Base-by-base conservation (phyloP, 2,797 vertebrate species). In the Sebastes kiyomatsui region DNA sequence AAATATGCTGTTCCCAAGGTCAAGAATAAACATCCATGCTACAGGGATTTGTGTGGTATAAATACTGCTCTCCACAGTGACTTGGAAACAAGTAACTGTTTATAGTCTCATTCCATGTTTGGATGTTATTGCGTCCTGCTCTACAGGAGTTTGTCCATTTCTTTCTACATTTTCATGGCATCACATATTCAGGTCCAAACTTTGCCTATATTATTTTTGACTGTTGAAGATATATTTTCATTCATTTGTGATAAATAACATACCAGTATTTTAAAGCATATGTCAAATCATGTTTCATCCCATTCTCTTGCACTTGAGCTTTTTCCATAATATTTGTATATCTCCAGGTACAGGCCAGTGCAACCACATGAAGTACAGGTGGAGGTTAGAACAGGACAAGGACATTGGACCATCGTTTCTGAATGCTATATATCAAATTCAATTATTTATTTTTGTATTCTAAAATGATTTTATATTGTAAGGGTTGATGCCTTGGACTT, bases 371-470 rank as follows among this genome's bases (percentile, higher is more conserved):
- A 68, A 69, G 65, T 62, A 66, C 38, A 77, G 10, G 18, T 70
- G 9, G 27, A 66, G 12, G 12, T 22, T 60, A 28, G 11, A 77
- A 8, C 27, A 68, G 6, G 18, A 42, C 23, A 22, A 65, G 7
- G 22, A 52, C 54, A 59, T 35, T 64, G 33, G 68, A 78, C 25
- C 60, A 77, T 77, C 18, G n/a, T 38, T 72, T 87, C 33, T 88
- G 10, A 78, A 68, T 73, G 42, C n/a, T 58, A 27, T 55, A 54
- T 60, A 78, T 30, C 11, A 56, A 79, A 88, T 71, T 49, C 14
- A 28, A 71, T 77, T 88, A 89, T 92, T 93, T 93, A 92, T 93
- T 92, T 93, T 92, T 92, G 20, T 93, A 90, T 72, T 74, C 18
- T 67, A 42, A 74, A 67, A 73, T 64, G 6, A 35, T 49, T 80